Percentiles rank a stretch among this genome's conserved stretches.
Conservation (phyloP, 2,797 vertebrate genomes). For the Peromyscus aztecus region DNA sequence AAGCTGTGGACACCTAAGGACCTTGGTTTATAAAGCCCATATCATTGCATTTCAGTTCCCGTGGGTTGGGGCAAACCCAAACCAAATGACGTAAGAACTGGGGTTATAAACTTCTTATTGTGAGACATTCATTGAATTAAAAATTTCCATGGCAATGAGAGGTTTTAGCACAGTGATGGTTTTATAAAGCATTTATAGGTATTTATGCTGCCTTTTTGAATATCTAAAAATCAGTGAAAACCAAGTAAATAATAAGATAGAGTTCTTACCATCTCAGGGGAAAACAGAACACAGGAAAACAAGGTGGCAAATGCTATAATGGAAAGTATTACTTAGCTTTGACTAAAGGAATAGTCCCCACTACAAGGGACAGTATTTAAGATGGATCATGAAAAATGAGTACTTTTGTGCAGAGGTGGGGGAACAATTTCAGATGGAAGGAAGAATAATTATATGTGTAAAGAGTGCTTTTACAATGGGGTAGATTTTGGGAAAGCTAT, state of each 20-base stretch:
- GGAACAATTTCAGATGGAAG: not conserved
- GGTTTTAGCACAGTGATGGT: not conserved
- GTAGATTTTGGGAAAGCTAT: not conserved
- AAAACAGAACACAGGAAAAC: not conserved
- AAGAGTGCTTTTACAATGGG: not conserved
- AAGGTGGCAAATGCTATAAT: not conserved
- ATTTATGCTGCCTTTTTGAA: slow-evolving; percentile 13
- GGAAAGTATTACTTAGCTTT: slow-evolving; percentile 18
- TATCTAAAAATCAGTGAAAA: slow-evolving; percentile 41
- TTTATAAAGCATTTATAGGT: not conserved
- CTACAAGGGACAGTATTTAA: not conserved
- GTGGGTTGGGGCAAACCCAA: not conserved
- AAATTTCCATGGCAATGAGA: not conserved
- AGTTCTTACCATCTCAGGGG: not conserved
- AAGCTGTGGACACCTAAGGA: not conserved
- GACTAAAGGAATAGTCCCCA: not conserved
- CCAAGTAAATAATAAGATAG: not conserved
- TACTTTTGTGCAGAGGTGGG: not conserved
- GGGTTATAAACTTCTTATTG: not conserved
- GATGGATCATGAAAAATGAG: not conserved
- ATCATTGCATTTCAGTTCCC: slow-evolving; percentile 46
- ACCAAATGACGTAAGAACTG: not conserved
- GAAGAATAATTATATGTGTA: not conserved
- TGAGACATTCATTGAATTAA: not conserved
- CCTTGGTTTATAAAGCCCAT: slow-evolving; percentile 4